Percentiles rank a stretch among this genome's conserved stretches.
phyloP scores from a whole-genome alignment of 1,140 invertebrate species.

The Neelides sp. region DNA sequence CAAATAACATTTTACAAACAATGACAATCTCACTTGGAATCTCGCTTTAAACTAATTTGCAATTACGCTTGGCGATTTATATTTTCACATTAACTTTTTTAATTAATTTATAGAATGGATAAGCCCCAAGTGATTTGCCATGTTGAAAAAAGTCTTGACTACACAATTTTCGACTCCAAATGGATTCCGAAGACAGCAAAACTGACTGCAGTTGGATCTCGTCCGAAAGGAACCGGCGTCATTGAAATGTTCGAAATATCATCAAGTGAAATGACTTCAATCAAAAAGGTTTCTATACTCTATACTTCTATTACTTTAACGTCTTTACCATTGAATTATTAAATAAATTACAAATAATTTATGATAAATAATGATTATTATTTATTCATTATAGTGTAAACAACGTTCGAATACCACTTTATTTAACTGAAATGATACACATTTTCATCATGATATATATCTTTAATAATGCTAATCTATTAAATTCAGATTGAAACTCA shows the following conservation, averaged over 20 bases:
- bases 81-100: too few relatives aligned
- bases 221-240: conserved; percentile 67
- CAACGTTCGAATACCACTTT: conserved; percentile 1
- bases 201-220: conserved; percentile 73
- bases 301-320: neutral
- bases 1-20: too few relatives aligned
- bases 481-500: conserved; percentile 50
- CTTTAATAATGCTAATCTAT: too few relatives aligned
- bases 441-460: too few relatives aligned
- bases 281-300: conserved; percentile 45
- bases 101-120: conserved; percentile 39
- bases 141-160: conserved; percentile 66
- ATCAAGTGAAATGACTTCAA: conserved; percentile 53
- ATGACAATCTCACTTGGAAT: too few relatives aligned
- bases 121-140: conserved; percentile 86
- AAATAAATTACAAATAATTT: neutral
- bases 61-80: too few relatives aligned
- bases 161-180: conserved; percentile 79
- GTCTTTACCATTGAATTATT: conserved; percentile 1
- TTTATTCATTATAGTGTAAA: neutral
- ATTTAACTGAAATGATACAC: too few relatives aligned
- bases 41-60: too few relatives aligned
- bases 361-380: neutral
- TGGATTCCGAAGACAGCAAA: conserved; percentile 90
- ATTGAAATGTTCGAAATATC: conserved; percentile 76